Evolutionary conservation across 2,113 vertebrate species (phyloP).

Genomic region (Montifringilla adamsi): DNA sequence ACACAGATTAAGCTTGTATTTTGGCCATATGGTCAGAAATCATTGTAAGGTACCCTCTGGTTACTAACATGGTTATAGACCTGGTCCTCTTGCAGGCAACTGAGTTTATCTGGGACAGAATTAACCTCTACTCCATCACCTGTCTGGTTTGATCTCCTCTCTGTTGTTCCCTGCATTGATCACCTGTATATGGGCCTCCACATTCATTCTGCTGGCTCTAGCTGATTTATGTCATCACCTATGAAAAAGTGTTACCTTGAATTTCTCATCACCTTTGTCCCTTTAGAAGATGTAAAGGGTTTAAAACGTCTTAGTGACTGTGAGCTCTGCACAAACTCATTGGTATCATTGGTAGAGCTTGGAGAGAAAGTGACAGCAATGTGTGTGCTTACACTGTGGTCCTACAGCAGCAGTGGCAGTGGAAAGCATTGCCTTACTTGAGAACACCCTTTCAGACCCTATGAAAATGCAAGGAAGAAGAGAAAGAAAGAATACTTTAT

Average conservation of each 20-base stretch:
- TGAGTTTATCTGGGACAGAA: neutral
- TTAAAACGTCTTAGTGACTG: neutral
- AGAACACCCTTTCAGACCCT: neutral
- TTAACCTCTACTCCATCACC: neutral
- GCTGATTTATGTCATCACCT: neutral
- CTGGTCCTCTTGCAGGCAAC: neutral
- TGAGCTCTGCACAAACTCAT: neutral
- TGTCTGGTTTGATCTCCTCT: neutral
- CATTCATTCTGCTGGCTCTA: neutral
- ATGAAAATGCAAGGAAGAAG: neutral
- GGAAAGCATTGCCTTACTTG: neutral
- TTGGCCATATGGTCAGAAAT: neutral
- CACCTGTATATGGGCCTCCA: too few species aligned
- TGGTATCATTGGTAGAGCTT: neutral
- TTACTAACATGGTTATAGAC: neutral
- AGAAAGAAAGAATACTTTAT: neutral
- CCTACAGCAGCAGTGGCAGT: neutral
- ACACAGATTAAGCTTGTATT: neutral
- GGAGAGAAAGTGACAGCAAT: neutral
- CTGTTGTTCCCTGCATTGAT: neutral
- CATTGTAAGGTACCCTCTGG: neutral
- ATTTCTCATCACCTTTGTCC: neutral
- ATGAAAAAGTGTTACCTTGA: neutral
- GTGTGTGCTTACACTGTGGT: accelerated
- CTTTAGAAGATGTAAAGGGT: neutral